Base-by-base conservation (phyloP, 2,797 vertebrate species). In the Philypnodon macrostomus region DNA sequence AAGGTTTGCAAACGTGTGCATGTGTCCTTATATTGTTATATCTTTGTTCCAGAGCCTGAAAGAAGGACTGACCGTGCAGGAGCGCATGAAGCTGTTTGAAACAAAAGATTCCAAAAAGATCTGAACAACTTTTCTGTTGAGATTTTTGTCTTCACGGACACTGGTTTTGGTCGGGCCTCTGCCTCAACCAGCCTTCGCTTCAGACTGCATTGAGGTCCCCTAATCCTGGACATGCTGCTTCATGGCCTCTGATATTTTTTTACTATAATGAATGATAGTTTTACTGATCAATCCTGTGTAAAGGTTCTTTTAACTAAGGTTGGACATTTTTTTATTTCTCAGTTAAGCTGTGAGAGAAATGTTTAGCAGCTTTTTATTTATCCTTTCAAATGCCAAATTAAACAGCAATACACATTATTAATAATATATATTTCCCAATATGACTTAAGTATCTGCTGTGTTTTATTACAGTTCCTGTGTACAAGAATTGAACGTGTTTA, bases 81-180 rank as follows among this genome's bases (percentile, higher is more conserved):
- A 99, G 67, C 89, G 95, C 77, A 91, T 96, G 92, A 98, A 98
- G 90, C 93, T 98, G 73, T 98, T 98, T 75, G 94, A 99, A 91
- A 91, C 93, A 83, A 96, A 94, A 89, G 93, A 95, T 89, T 91
- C 93, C 86, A 94, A 92, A 88, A 95, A 91, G 85, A 93, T 95
- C 80, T 97, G 58, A 88, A 27, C 24, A 16, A 16, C 30, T 15
- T 44, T 7, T 60, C n/a, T 5, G 7, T 34, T 30, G 23, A 41
- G 24, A 62, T 47, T 56, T 35, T 49, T 38, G 33, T 21, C 31
- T 55, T 14, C 11, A 27, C 44, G 24, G 24, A 39, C 54, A 32
- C 41, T 33, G 6, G 7, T 30, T 56, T 56, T 50, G 66, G 58
- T 53, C 53, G 10, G 12, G 40, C 26, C 19, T 37, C 61, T 55